phyloP scores from a whole-genome alignment of 35 echinoderm and acorn worm genomes.

The Lytechinus variegatus region DNA sequence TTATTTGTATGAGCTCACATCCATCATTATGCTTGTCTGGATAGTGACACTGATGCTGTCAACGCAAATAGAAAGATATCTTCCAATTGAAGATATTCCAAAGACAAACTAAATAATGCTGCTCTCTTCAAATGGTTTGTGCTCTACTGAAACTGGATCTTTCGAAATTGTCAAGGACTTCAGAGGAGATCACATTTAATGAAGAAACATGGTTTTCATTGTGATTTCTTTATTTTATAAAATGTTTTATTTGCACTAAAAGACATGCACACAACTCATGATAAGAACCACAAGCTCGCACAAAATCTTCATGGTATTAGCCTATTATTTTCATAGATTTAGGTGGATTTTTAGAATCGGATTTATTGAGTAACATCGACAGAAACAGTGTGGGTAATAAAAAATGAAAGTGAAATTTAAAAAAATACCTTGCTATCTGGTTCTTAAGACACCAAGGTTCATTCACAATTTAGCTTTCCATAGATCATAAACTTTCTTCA shows the following conservation, averaged over 20 bases:
- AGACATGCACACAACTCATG: neutral
- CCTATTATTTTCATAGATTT: neutral
- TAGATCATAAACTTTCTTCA: neutral
- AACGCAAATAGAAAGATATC: neutral
- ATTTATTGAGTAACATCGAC: neutral
- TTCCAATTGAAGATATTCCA: neutral
- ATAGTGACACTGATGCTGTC: neutral
- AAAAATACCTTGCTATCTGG: too few relatives aligned
- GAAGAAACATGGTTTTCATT: neutral
- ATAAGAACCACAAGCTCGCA: too few relatives aligned
- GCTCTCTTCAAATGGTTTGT: neutral
- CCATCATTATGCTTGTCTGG: neutral
- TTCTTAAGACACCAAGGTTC: neutral
- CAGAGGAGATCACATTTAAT: neutral
- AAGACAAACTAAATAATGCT: neutral
- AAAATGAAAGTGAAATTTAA: too few relatives aligned
- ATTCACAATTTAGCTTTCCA: neutral
- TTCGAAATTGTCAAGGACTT: neutral
- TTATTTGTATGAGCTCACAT: conserved; percentile 22
- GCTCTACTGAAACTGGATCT: neutral
- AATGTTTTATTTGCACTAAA: neutral
- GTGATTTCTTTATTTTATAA: neutral
- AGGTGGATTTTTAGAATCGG: neutral
- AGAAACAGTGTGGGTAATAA: too few relatives aligned
- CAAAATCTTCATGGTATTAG: neutral